phyloP scores from a whole-genome alignment of 2,113 vertebrate genomes.

The Calcarius ornatus region DNA sequence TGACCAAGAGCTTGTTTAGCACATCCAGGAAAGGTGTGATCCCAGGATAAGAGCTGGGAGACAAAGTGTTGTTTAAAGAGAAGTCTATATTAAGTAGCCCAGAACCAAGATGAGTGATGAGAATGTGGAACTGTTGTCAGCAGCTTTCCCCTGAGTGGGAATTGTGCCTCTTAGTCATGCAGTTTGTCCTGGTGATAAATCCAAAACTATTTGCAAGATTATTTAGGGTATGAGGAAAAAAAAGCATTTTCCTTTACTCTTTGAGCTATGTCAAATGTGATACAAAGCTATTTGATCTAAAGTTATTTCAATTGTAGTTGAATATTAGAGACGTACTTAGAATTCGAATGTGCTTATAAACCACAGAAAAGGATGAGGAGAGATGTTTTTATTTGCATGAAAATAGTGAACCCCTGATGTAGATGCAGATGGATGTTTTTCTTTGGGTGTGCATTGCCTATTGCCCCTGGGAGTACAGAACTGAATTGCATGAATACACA shows the following conservation, averaged over 20 bases:
- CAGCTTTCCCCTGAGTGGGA: background rate
- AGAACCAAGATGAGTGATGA: background rate
- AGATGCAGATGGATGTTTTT: background rate
- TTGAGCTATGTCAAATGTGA: background rate
- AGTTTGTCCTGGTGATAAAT: slow-evolving; percentile 28
- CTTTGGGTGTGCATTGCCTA: fast-evolving
- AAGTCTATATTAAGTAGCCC: background rate
- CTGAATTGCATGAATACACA: background rate
- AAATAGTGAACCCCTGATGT: background rate
- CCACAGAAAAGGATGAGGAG: background rate
- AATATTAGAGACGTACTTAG: background rate
- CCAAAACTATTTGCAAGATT: slow-evolving; percentile 3
- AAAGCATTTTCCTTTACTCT: background rate
- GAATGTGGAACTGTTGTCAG: background rate
- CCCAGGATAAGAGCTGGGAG: background rate
- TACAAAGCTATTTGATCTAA: background rate
- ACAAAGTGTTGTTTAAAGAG: background rate
- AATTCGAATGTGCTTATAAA: background rate
- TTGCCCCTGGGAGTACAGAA: background rate
- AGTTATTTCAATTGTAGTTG: background rate
- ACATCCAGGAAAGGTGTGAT: background rate
- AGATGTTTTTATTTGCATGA: background rate
- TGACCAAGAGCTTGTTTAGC: background rate
- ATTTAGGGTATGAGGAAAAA: background rate
- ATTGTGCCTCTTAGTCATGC: background rate